A percentile compares a stretch with the other conserved stretches of the same genome.
These are phyloP conservation scores for Nothoprocta perdicaria DNA, from an alignment of 2,113 vertebrate genomes.

Conservation along the genomic window DNA sequence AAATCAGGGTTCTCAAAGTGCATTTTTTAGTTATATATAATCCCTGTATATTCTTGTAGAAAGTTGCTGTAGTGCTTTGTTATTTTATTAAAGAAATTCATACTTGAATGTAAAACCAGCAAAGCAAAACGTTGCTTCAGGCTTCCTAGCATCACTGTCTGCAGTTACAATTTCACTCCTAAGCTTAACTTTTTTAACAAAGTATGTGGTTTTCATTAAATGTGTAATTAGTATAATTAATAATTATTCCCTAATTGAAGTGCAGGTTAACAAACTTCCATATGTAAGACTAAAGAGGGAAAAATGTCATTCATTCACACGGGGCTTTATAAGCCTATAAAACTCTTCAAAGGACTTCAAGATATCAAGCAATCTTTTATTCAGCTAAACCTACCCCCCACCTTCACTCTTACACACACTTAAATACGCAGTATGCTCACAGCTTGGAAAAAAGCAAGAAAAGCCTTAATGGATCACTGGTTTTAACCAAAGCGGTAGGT, in stretches of 20 bases:
- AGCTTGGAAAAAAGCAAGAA: constrained; percentile 80
- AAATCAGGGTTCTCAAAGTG: not conserved
- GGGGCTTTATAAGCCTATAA: constrained; percentile 85
- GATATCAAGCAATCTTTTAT: constrained; percentile 88
- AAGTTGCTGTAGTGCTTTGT: not conserved
- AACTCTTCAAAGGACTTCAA: constrained; percentile 85
- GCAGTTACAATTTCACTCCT: constrained; percentile 54
- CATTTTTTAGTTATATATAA: not conserved
- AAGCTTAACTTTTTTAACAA: constrained; percentile 49
- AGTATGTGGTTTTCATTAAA: constrained; percentile 71
- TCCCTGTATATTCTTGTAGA: not conserved
- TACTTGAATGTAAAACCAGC: constrained; percentile 10
- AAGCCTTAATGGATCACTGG: constrained; percentile 84
- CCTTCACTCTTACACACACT: constrained; percentile 81
- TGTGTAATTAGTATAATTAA: constrained; percentile 81
- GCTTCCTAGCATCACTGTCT: constrained; percentile 6
- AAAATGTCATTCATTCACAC: constrained; percentile 81
- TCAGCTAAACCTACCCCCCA: constrained; percentile 85
- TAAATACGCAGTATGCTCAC: constrained; percentile 84
- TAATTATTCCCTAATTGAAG: constrained; percentile 82
- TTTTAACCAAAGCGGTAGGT: constrained; percentile 81
- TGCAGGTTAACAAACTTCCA: constrained; percentile 82
- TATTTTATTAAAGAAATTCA: constrained; percentile 18
- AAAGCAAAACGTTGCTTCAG: constrained; percentile 26
- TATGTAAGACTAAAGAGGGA: constrained; percentile 72